Base-by-base conservation (phyloP, 2,888 invertebrate species). In the Hipparchia sbordonii region DNA sequence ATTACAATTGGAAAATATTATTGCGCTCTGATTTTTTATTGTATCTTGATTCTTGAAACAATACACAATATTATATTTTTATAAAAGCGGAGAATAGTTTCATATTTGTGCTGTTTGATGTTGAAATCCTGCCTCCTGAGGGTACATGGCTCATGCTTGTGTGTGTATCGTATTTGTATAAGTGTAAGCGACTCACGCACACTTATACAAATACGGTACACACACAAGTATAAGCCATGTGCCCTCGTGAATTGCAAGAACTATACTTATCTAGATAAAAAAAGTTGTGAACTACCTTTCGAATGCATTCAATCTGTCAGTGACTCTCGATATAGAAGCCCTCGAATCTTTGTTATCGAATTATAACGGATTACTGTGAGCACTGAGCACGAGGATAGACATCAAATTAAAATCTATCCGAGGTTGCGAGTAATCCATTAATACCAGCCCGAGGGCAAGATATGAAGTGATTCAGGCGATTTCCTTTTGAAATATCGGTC, bases 381-480 rank as follows among this genome's bases (percentile, higher is more conserved):
- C 51, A 63, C 67, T 65, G 46, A 67, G 56, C 61, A 57, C 46
- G 46, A 48, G 72, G 77, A 74, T 75, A 66, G 77, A 76, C 75
- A 75, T 78, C 68, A 76, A 81, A 81, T 82, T 81, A 81, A 83
- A 82, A 79, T 76, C 76, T 76, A 75, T 76, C 72, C 76, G 75
- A 77, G 71, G 71, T 62, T 69, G 72, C 75, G 75, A 72, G 74
- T 71, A 82, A 84, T 84, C 82, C 81, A 84, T 82, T 84, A 83
- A 80, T 79, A 78, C 70, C 56, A 74, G 79, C 79, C 71, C 67
- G 67, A 72, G 79, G 77, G 73, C 71, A 71, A 65, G 69, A 76
- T 79, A 80, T 82, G 82, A 84, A 83, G 83, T 87, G 85, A 81
- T 80, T 80, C 80, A 74, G 74, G 75, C 79, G 77, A 79, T 79